Percentiles rank a stretch among this genome's conserved stretches.
Evolutionary conservation across 2,113 vertebrate genomes (phyloP).

Genomic region (Uria aalge): DNA sequence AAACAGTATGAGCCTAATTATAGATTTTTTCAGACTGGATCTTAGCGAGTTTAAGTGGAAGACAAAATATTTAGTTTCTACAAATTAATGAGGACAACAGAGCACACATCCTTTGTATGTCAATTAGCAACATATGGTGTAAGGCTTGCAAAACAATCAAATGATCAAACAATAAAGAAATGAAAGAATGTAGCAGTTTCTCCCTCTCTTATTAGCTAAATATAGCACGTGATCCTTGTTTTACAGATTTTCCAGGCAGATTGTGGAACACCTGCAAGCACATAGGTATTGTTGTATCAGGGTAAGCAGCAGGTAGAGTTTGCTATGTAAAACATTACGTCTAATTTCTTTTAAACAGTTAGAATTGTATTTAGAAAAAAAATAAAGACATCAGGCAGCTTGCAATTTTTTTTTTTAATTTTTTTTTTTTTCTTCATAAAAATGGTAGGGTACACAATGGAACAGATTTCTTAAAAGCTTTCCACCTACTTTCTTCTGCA

Average conservation of each 20-base stretch:
- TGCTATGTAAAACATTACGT: neutral
- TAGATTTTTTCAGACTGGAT: neutral
- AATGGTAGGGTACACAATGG: accelerated
- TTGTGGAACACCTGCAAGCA: slow-evolving; percentile 71
- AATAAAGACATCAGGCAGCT: neutral
- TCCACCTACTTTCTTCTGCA: neutral
- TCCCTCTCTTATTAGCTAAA: slow-evolving; percentile 10
- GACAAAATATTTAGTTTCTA: slow-evolving; percentile 61
- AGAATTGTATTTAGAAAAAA: neutral
- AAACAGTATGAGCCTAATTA: slow-evolving; percentile 50
- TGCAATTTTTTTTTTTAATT: neutral
- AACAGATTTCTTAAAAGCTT: neutral
- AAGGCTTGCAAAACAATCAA: slow-evolving; percentile 53
- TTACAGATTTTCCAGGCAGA: slow-evolving; percentile 56
- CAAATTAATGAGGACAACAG: slow-evolving; percentile 64
- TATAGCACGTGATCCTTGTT: neutral
- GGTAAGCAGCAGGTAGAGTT: neutral
- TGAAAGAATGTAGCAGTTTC: neutral
- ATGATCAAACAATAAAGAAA: slow-evolving; percentile 59
- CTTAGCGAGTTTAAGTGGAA: slow-evolving; percentile 32
- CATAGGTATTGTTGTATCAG: neutral
- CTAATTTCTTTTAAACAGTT: neutral
- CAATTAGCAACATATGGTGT: slow-evolving; percentile 67
- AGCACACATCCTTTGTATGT: slow-evolving; percentile 44
- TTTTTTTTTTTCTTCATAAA: neutral